Conservation (phyloP, 1,140 invertebrate genomes). For the Scylla paramamosain region DNA sequence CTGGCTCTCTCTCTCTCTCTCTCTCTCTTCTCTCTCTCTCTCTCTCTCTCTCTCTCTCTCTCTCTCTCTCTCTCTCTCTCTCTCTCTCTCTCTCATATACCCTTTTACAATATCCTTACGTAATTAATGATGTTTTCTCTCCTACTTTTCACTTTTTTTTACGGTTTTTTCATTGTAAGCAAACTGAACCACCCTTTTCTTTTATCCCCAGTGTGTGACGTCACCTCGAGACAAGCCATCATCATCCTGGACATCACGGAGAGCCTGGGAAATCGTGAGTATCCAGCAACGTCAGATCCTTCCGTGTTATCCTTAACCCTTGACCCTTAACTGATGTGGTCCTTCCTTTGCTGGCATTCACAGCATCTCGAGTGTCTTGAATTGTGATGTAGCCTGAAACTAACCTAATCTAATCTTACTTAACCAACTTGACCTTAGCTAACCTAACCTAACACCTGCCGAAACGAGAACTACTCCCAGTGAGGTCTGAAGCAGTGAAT, state of each 20-base stretch:
- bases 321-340: not conserved
- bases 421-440: not conserved
- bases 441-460: too few species aligned
- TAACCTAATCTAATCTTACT: not conserved
- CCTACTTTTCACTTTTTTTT: too few species aligned
- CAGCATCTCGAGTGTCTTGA: too few species aligned
- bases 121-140: too few species aligned
- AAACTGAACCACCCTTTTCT: not conserved
- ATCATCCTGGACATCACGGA: slow-evolving; percentile 72
- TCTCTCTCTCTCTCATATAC: too few species aligned
- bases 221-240: slow-evolving; percentile 61
- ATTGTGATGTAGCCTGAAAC: too few species aligned
- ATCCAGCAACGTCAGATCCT: not conserved
- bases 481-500: too few species aligned
- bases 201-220: slow-evolving; percentile 64
- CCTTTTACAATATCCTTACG: too few species aligned
- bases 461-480: too few species aligned
- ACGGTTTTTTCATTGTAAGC: too few species aligned
- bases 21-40: too few species aligned
- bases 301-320: not conserved
- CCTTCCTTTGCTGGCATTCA: too few species aligned
- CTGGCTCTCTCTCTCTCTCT: slow-evolving; percentile 17
- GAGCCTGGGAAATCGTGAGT: slow-evolving; percentile 59
- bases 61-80: not conserved
- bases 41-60: not conserved